Evolutionary conservation across 1,140 invertebrate genomes (phyloP).

Genomic region (Cherax destructor): DNA sequence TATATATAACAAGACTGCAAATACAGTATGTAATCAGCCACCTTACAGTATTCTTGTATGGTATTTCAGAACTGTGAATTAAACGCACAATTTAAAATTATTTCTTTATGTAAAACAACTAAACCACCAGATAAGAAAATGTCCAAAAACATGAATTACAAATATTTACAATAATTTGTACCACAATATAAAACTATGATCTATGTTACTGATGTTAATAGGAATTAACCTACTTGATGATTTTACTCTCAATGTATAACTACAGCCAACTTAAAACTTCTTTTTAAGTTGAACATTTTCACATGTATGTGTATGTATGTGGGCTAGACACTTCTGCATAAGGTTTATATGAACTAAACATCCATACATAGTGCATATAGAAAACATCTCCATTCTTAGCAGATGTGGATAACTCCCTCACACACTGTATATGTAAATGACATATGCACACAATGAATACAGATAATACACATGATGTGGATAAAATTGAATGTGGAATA

Average conservation of each 20-base stretch:
- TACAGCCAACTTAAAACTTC: background rate
- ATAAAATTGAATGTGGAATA: no score
- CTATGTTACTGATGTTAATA: background rate
- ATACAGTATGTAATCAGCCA: background rate
- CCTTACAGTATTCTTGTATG: background rate
- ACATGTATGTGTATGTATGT: background rate
- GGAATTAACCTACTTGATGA: background rate
- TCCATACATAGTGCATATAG: background rate
- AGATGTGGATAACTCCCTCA: background rate
- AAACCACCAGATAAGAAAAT: background rate
- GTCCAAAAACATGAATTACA: background rate
- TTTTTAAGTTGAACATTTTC: background rate
- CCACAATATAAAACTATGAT: background rate
- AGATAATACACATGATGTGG: no score
- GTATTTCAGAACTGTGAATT: background rate
- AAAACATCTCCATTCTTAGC: background rate
- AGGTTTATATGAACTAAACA: background rate
- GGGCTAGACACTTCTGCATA: background rate
- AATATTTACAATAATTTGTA: constrained; percentile 3
- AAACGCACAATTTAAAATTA: background rate
- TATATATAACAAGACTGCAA: background rate
- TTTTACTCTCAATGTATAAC: background rate
- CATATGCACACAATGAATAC: no score
- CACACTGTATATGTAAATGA: background rate
- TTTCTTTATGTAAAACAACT: background rate